A percentile compares a stretch with the other conserved stretches of the same genome.
Evolutionary conservation across 2,113 vertebrate genomes (phyloP).

Genomic region (Pyrgilauda ruficollis): DNA sequence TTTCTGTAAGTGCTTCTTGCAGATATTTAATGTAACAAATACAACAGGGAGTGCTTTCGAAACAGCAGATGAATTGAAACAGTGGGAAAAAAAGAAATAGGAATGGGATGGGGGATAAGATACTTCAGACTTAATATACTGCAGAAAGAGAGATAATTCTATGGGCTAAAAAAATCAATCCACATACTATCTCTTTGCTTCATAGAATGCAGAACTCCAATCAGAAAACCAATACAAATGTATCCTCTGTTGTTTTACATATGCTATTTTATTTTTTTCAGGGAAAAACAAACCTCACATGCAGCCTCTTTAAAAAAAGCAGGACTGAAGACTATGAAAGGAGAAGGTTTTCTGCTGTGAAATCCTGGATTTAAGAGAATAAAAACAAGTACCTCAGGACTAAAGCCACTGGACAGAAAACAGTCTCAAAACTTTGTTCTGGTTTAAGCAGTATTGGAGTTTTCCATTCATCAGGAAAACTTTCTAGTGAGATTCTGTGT

Average conservation of each 20-base stretch:
- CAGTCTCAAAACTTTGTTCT: neutral
- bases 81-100: neutral
- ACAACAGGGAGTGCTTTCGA: slow-evolving; percentile 38
- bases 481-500: neutral
- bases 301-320: neutral
- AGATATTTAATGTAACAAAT: slow-evolving; percentile 49
- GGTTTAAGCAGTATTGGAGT: neutral
- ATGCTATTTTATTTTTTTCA: neutral
- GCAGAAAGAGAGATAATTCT: neutral
- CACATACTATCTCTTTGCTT: neutral
- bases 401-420: neutral
- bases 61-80: slow-evolving; percentile 23
- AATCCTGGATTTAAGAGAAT: neutral
- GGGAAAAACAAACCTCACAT: neutral
- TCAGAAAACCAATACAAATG: neutral
- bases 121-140: neutral
- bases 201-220: neutral
- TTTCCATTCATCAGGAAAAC: neutral
- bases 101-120: neutral
- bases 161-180: neutral
- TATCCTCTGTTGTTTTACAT: neutral
- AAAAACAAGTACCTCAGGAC: neutral
- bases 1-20: slow-evolving; percentile 22
- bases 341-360: neutral
- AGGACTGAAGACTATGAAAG: neutral